phyloP scores from a whole-genome alignment of 2,113 vertebrate genomes.

The Dipodomys spectabilis region DNA sequence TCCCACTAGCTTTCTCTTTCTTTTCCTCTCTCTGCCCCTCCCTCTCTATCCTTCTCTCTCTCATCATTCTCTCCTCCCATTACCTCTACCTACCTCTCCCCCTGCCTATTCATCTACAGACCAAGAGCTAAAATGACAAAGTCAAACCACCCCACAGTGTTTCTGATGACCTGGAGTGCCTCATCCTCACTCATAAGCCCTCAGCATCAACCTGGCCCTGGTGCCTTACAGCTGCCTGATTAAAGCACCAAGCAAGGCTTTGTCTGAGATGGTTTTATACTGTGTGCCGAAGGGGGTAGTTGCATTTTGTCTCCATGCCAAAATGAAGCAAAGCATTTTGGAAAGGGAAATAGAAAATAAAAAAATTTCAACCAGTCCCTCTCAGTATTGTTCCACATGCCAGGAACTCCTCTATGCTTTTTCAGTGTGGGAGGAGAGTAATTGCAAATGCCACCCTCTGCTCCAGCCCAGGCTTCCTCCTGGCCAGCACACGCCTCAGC shows the following conservation, averaged over 20 bases:
- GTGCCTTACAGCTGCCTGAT: constrained; percentile 53
- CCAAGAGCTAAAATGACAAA: neutral
- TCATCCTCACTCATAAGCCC: neutral
- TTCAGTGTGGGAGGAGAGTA: constrained; percentile 77
- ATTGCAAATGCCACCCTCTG: constrained; percentile 74
- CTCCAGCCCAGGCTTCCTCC: constrained; percentile 71
- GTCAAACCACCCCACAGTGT: neutral
- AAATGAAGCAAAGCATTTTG: constrained; percentile 76
- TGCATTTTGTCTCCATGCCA: constrained; percentile 67
- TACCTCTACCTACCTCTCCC: neutral
- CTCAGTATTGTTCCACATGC: constrained; percentile 72
- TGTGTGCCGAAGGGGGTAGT: constrained; percentile 62
- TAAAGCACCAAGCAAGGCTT: constrained; percentile 25
- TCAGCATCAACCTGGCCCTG: constrained; percentile 39
- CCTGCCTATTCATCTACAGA: neutral
- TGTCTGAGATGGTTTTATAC: constrained; percentile 56
- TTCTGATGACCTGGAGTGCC: neutral
- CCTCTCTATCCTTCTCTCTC: neutral
- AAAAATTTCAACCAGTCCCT: constrained; percentile 63
- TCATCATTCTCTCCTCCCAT: too few species aligned
- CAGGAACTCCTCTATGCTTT: constrained; percentile 79
- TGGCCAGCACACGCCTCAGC: constrained; percentile 42
- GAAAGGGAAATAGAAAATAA: constrained; percentile 79
- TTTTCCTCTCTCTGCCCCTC: too few species aligned
- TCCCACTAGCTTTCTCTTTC: too few species aligned